These are phyloP conservation scores for Anhinga rufa DNA, from an alignment of 2,113 vertebrate species.

Conservation along the genomic window DNA sequence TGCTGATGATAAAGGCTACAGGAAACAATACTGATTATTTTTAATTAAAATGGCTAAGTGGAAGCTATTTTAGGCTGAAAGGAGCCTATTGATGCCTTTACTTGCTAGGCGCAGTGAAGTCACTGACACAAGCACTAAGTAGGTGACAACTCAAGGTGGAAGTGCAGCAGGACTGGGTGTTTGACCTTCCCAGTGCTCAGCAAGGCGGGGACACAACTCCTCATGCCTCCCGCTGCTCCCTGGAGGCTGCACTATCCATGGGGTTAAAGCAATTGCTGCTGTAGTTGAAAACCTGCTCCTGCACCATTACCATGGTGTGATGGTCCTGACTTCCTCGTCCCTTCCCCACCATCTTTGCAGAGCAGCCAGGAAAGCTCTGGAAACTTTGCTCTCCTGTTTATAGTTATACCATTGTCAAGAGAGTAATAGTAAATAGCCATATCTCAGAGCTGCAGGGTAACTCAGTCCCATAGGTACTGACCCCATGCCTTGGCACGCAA, in stretches of 20 bases:
- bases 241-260: accelerated
- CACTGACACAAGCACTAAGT: neutral
- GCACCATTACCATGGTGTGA: neutral
- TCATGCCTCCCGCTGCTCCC: neutral
- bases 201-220: neutral
- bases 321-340: neutral
- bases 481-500: too few species aligned
- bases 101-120: neutral
- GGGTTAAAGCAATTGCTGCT: neutral
- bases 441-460: neutral
- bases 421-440: neutral
- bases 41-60: neutral
- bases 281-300: neutral
- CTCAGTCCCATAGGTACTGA: accelerated
- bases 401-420: neutral
- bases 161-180: neutral
- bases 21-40: slow-evolving; percentile 10
- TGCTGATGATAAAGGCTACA: neutral
- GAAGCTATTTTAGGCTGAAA: neutral
- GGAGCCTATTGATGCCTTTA: neutral
- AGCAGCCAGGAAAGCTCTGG: neutral
- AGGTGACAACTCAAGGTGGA: neutral
- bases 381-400: neutral
- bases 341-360: neutral
- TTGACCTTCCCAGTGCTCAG: neutral